Conservation (phyloP, 1,140 invertebrate genomes). For the Eueides isabella region DNA sequence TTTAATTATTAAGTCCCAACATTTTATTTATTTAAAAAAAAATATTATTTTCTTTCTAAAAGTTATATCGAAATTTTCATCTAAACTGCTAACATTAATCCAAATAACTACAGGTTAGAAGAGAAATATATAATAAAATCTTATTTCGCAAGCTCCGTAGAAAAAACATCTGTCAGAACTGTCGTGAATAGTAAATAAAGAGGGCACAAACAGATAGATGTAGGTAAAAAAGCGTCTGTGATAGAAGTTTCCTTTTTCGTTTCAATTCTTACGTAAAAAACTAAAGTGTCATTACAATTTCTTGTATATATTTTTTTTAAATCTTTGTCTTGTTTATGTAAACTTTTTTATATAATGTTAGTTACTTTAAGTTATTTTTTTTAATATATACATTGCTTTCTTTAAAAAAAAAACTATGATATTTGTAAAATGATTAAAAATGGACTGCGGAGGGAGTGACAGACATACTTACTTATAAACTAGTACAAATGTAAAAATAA, state of each 20-base stretch:
- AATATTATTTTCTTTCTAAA: too few species aligned
- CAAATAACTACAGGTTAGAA: background rate
- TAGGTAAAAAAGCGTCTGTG: background rate
- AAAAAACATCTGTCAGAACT: background rate
- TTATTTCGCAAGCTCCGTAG: background rate
- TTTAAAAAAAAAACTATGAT: too few species aligned
- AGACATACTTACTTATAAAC: too few species aligned
- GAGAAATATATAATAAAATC: background rate
- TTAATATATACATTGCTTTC: too few species aligned
- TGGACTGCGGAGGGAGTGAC: too few species aligned
- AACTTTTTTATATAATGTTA: background rate
- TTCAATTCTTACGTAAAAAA: background rate
- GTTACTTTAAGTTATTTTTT: background rate
- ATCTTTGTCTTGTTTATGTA: background rate
- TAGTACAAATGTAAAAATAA: too few species aligned
- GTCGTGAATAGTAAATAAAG: background rate
- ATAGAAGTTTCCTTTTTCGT: constrained; percentile 1
- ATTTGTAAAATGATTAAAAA: too few species aligned
- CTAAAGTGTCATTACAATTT: background rate
- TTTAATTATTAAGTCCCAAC: too few species aligned
- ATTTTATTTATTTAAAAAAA: too few species aligned
- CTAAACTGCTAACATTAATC: too few species aligned
- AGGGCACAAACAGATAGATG: background rate
- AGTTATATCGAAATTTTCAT: too few species aligned
- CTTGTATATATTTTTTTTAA: background rate